Conservation (phyloP, 2,797 vertebrate genomes). For the Eidolon dupreanum region DNA sequence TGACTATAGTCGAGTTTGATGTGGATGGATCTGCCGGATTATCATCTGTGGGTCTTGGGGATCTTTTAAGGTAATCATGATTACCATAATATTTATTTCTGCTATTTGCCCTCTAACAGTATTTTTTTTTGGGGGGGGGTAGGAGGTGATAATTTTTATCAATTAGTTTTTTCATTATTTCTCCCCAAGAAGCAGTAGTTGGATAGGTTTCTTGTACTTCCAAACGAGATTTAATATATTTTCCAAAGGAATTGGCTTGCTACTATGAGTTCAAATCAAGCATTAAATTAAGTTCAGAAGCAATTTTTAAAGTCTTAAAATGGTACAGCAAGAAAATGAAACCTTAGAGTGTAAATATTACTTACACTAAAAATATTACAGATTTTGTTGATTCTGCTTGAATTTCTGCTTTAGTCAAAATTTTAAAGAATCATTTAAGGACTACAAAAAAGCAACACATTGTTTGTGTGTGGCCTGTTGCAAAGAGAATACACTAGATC, state of each 20-base stretch:
- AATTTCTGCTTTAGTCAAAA: conserved; percentile 41
- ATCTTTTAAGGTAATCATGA: not conserved
- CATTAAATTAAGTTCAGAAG: conserved; percentile 36
- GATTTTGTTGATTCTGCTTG: conserved; percentile 2
- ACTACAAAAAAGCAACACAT: not conserved
- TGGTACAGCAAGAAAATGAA: not conserved
- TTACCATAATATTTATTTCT: not conserved
- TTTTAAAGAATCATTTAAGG: not conserved
- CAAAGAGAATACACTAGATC: not conserved
- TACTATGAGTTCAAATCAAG: not conserved
- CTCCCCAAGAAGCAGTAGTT: not conserved
- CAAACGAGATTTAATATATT: not conserved
- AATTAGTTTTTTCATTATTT: not conserved
- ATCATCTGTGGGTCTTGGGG: not conserved
- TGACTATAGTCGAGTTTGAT: not conserved
- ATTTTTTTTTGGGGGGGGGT: not conserved
- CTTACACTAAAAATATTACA: not conserved
- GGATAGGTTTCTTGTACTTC: not conserved
- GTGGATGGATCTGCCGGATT: not conserved
- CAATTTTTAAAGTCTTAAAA: not conserved
- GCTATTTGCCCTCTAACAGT: not conserved
- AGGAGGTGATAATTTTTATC: not conserved
- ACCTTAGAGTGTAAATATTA: not conserved
- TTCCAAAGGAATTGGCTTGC: not conserved
- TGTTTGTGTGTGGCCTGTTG: not conserved